Percentiles rank a stretch among this genome's conserved stretches.
Conservation (phyloP, 2,113 vertebrate genomes). For the Urocitellus parryii region DNA sequence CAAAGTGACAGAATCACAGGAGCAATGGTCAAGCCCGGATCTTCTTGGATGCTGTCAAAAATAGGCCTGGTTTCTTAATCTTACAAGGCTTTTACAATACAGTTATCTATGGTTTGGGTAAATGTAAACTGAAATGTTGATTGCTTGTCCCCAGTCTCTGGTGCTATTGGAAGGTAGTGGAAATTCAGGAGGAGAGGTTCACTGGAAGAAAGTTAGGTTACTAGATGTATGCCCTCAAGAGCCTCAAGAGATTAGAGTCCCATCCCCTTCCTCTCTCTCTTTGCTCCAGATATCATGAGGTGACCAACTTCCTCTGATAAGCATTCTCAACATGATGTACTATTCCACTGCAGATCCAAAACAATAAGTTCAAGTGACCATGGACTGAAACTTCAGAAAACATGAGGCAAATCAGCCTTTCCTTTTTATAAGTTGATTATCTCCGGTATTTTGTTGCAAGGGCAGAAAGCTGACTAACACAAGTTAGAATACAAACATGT, state of each 20-base stretch:
- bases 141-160: background rate
- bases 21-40: background rate
- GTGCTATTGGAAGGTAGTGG: background rate
- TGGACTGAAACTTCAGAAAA: background rate
- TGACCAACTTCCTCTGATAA: background rate
- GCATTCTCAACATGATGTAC: background rate
- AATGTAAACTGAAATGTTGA: background rate
- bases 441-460: background rate
- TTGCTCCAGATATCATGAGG: background rate
- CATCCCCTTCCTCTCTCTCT: background rate
- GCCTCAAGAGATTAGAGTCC: too few species aligned
- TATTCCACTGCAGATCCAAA: background rate
- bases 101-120: background rate
- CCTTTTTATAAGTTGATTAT: background rate
- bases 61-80: background rate
- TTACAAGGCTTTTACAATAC: background rate
- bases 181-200: background rate
- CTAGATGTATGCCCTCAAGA: too few species aligned
- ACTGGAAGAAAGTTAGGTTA: background rate
- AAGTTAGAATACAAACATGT: background rate
- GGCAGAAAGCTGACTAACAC: background rate
- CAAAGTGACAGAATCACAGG: background rate
- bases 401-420: background rate
- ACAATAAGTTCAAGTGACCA: background rate
- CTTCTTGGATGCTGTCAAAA: background rate